Evolutionary conservation across 2,797 vertebrate species (phyloP).

Genomic region (Graptemys geographica): DNA sequence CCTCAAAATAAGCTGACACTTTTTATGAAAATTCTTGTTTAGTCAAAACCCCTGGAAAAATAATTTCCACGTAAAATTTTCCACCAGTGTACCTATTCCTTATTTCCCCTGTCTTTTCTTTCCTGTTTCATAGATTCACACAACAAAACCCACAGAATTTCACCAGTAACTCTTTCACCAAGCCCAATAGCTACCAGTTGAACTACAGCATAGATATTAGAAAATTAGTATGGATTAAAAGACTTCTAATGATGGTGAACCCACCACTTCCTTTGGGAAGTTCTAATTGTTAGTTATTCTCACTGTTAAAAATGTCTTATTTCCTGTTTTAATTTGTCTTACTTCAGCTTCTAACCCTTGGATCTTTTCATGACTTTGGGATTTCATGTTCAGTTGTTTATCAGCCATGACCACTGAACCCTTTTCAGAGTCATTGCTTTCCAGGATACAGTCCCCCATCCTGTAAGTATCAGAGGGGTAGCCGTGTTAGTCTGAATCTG

Average conservation of each 20-base stretch:
- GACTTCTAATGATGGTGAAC: slow-evolving; percentile 22
- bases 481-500: too few relatives aligned
- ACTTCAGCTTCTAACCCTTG: slow-evolving; percentile 16
- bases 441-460: neutral
- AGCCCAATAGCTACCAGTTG: slow-evolving; percentile 56
- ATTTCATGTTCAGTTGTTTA: slow-evolving; percentile 26
- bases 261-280: slow-evolving; percentile 41
- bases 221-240: slow-evolving; percentile 45
- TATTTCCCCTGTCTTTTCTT: rapidly evolving
- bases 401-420: neutral
- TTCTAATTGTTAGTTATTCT: slow-evolving; percentile 53
- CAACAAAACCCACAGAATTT: slow-evolving; percentile 62
- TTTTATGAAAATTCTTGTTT: rapidly evolving
- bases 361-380: slow-evolving; percentile 47
- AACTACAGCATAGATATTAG: slow-evolving; percentile 47
- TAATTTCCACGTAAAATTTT: neutral
- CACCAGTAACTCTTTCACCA: slow-evolving; percentile 50
- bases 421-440: neutral
- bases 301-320: slow-evolving; percentile 10
- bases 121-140: neutral
- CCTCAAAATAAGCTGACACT: too few relatives aligned
- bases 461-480: neutral
- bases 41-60: neutral
- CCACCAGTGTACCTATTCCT: neutral
- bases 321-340: slow-evolving; percentile 35